Evolutionary conservation across 2,797 vertebrate species (phyloP).

Genomic region (Gadopsis bispinosus): DNA sequence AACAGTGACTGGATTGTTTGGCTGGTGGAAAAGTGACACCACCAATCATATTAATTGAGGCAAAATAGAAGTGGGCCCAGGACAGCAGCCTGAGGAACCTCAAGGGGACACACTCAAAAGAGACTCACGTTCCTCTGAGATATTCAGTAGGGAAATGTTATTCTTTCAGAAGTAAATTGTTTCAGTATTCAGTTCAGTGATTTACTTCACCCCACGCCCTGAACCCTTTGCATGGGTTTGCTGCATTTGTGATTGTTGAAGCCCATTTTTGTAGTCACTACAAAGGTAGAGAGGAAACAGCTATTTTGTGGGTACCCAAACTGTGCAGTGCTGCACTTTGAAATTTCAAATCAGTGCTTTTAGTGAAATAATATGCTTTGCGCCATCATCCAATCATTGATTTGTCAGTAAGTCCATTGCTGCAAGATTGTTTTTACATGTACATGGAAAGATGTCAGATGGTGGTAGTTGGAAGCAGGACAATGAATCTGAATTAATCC

Average conservation of each 20-base stretch:
- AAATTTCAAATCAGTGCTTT: slow-evolving; percentile 1
- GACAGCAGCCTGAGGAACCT: neutral
- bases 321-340: neutral
- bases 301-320: neutral
- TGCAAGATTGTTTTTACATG: neutral
- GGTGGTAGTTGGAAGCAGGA: neutral
- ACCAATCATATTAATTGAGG: neutral
- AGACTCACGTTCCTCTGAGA: neutral
- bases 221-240: no score
- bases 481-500: neutral
- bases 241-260: no score
- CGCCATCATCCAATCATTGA: neutral
- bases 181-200: neutral
- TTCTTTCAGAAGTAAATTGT: slow-evolving; percentile 5
- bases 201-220: neutral
- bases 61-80: slow-evolving; percentile 2
- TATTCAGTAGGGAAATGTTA: neutral
- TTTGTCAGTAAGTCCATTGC: slow-evolving; percentile 4
- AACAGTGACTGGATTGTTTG: slow-evolving; percentile 16
- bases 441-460: neutral
- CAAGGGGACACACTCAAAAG: neutral
- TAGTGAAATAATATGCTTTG: neutral
- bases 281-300: neutral
- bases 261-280: neutral
- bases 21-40: neutral